Evolutionary conservation across 2,888 invertebrate species (phyloP).

Genomic region (Agriopis marginaria): DNA sequence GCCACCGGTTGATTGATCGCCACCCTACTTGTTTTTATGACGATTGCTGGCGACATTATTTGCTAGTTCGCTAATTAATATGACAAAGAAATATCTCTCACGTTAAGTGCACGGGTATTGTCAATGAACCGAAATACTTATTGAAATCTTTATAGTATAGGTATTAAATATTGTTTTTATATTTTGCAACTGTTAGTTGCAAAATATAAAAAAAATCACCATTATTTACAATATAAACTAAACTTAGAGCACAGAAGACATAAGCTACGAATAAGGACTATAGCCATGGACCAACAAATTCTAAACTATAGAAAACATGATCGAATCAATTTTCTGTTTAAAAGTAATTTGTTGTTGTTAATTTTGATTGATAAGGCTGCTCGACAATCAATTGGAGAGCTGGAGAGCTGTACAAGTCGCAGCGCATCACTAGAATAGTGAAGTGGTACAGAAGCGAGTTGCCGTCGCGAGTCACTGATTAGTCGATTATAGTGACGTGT

Average conservation of each 20-base stretch:
- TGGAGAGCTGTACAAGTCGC: slow-evolving; percentile 14
- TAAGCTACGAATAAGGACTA: slow-evolving; percentile 3
- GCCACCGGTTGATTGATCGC: slow-evolving; percentile 52
- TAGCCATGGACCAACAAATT: slow-evolving; percentile 25
- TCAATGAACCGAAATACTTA: slow-evolving; percentile 2
- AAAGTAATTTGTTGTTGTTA: slow-evolving; percentile 47
- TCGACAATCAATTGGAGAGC: slow-evolving; percentile 21
- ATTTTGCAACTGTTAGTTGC: neutral
- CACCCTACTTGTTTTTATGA: slow-evolving; percentile 32
- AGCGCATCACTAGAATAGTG: slow-evolving; percentile 40
- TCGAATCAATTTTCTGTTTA: slow-evolving; percentile 45
- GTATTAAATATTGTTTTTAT: neutral
- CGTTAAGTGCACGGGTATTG: slow-evolving; percentile 5
- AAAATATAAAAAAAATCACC: no score
- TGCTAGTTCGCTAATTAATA: slow-evolving; percentile 5
- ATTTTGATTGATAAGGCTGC: slow-evolving; percentile 43
- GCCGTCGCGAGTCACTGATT: slow-evolving; percentile 65
- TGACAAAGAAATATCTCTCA: slow-evolving; percentile 11
- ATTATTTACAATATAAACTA: no score
- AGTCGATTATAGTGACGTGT: slow-evolving; percentile 56
- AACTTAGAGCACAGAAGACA: neutral
- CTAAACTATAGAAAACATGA: slow-evolving; percentile 40
- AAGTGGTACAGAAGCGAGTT: slow-evolving; percentile 45
- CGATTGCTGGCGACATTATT: slow-evolving; percentile 22
- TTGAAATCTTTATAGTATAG: neutral